Percentiles rank a stretch among this genome's conserved stretches.
These are phyloP conservation scores for Channa striata DNA, from an alignment of 2,797 vertebrate species.

Conservation along the genomic window DNA sequence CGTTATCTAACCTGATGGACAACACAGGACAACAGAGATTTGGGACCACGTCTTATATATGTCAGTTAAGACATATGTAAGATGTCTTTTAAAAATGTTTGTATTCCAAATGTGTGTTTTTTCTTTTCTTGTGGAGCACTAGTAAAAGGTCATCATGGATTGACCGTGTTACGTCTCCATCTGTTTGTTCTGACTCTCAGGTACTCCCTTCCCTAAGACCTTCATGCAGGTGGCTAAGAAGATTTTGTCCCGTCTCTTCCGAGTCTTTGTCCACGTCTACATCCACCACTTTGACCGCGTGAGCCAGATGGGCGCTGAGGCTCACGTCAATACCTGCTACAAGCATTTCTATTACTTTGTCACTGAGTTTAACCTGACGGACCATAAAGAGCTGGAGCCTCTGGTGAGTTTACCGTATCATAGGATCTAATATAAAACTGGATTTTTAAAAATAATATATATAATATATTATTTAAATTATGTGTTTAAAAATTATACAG, in stretches of 20 bases:
- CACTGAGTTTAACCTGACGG: slow-evolving; percentile 93
- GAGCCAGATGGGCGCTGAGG: slow-evolving; percentile 96
- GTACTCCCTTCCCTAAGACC: slow-evolving; percentile 97
- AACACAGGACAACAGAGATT: slow-evolving; percentile 12
- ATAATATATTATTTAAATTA: not conserved
- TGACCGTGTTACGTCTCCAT: slow-evolving; percentile 50
- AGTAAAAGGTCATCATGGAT: slow-evolving; percentile 24
- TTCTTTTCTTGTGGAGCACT: not conserved
- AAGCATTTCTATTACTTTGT: slow-evolving; percentile 99
- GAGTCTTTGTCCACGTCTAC: slow-evolving; percentile 98
- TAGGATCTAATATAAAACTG: accelerated
- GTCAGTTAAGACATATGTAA: not conserved
- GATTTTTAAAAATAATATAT: not conserved
- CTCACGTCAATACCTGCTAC: slow-evolving; percentile 99
- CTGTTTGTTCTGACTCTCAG: slow-evolving; percentile 80
- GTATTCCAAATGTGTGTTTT: slow-evolving; percentile 11
- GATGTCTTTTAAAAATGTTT: not conserved
- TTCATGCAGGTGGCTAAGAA: slow-evolving; percentile 97
- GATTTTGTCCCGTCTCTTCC: slow-evolving; percentile 96
- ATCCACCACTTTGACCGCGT: slow-evolving; percentile 99
- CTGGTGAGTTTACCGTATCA: slow-evolving; percentile 87
- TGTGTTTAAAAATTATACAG: not conserved
- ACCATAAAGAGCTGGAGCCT: slow-evolving; percentile 98
- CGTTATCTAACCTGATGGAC: not conserved
- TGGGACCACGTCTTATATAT: not conserved